These are phyloP conservation scores for Nipponacmea schrenckii DNA, from an alignment of 2,888 invertebrate genomes.

Conservation along the genomic window DNA sequence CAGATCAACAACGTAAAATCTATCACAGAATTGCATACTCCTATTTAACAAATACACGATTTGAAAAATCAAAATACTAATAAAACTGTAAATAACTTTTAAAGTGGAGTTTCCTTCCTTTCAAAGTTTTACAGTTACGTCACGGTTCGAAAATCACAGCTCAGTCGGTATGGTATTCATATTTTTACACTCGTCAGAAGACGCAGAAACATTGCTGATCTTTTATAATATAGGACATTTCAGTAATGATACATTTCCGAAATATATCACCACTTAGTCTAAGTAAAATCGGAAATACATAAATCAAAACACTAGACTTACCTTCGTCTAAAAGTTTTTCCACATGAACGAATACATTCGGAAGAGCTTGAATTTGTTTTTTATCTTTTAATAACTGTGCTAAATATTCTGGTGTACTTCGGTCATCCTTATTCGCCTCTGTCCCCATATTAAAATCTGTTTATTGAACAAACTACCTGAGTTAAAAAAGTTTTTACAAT, in stretches of 20 bases:
- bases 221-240: no score
- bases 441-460: constrained; percentile 64
- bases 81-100: background rate
- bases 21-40: no score
- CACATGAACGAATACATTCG: constrained; percentile 99
- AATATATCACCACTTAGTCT: no score
- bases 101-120: background rate
- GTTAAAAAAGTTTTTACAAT: constrained; percentile 58
- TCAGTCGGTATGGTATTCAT: no score
- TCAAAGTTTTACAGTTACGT: no score
- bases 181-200: no score
- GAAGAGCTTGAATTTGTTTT: constrained; percentile 99
- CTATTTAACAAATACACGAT: background rate
- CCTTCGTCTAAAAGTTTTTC: constrained; percentile 99
- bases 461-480: constrained; percentile 58
- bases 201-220: no score
- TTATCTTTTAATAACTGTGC: constrained; percentile 99
- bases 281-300: no score
- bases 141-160: no score
- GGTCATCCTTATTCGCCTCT: constrained; percentile 64
- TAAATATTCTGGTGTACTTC: constrained; percentile 86
- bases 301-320: constrained; percentile 70
- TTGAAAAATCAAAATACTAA: background rate
- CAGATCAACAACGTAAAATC: no score
- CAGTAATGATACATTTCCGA: no score